These are phyloP conservation scores for Folsomia candida DNA, from an alignment of 2,888 invertebrate species.

Conservation along the genomic window DNA sequence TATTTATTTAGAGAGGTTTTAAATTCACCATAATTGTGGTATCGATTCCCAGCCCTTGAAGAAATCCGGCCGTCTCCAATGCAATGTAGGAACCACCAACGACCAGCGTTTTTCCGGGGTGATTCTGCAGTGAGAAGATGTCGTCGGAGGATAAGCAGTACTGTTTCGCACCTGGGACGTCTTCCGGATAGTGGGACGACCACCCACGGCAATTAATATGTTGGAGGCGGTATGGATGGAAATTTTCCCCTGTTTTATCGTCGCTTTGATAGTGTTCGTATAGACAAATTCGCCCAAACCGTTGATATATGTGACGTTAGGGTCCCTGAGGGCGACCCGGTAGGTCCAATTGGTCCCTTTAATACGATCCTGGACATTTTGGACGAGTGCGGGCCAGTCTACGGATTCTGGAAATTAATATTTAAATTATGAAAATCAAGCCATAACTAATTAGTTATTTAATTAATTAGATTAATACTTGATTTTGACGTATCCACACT, in stretches of 20 bases:
- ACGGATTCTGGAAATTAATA: background rate
- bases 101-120: constrained; percentile 86
- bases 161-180: constrained; percentile 80
- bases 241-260: constrained; percentile 62
- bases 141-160: constrained; percentile 89
- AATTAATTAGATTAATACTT: too few relatives aligned
- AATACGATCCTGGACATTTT: constrained; percentile 81
- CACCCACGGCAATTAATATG: constrained; percentile 85
- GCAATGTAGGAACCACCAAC: constrained; percentile 85
- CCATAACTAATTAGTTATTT: too few relatives aligned
- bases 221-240: constrained; percentile 62
- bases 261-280: constrained; percentile 53
- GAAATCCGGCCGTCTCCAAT: constrained; percentile 89
- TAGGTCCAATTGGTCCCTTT: constrained; percentile 94
- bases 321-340: constrained; percentile 78
- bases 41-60: constrained; percentile 80
- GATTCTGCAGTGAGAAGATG: constrained; percentile 76
- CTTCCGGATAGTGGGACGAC: constrained; percentile 79
- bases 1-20: too few relatives aligned
- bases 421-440: background rate
- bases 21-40: constrained; percentile 76
- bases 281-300: constrained; percentile 35
- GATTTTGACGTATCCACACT: too few relatives aligned
- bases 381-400: constrained; percentile 70
- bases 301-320: constrained; percentile 37